Conservation (phyloP, 92 coral and sea anemone species). For the Metridium senile region DNA sequence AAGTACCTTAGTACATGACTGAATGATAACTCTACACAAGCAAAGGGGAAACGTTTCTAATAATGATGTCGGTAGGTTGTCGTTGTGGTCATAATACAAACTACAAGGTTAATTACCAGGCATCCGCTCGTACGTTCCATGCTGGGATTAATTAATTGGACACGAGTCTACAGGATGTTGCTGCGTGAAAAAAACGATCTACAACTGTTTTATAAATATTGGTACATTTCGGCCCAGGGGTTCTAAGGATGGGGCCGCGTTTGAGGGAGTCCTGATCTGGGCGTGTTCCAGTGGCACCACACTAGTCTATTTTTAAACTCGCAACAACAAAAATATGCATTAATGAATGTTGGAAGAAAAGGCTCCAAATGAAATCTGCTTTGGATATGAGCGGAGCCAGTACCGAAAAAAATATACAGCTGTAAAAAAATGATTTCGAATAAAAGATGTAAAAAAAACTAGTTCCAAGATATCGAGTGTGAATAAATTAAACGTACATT, state of each 20-base stretch:
- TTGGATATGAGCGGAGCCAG: too few relatives aligned
- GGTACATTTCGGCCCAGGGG: neutral
- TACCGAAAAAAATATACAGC: too few relatives aligned
- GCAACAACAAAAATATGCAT: too few relatives aligned
- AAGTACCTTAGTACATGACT: neutral
- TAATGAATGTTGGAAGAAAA: too few relatives aligned
- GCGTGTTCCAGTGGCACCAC: too few relatives aligned
- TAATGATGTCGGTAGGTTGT: slow-evolving; percentile 9
- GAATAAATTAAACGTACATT: too few relatives aligned
- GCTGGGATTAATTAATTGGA: neutral
- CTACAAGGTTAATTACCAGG: neutral
- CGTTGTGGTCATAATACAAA: neutral
- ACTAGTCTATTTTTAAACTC: too few relatives aligned
- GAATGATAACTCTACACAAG: neutral
- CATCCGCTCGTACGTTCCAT: neutral
- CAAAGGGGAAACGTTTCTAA: neutral
- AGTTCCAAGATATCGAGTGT: too few relatives aligned
- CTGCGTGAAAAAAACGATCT: neutral
- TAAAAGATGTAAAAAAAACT: too few relatives aligned
- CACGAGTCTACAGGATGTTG: slow-evolving; percentile 6
- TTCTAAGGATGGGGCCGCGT: neutral
- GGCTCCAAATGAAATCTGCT: too few relatives aligned
- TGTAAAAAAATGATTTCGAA: too few relatives aligned
- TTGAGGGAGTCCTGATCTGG: neutral
- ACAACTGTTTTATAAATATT: neutral